Base-by-base conservation (phyloP, 1,140 invertebrate species). In the Lithobius niger region DNA sequence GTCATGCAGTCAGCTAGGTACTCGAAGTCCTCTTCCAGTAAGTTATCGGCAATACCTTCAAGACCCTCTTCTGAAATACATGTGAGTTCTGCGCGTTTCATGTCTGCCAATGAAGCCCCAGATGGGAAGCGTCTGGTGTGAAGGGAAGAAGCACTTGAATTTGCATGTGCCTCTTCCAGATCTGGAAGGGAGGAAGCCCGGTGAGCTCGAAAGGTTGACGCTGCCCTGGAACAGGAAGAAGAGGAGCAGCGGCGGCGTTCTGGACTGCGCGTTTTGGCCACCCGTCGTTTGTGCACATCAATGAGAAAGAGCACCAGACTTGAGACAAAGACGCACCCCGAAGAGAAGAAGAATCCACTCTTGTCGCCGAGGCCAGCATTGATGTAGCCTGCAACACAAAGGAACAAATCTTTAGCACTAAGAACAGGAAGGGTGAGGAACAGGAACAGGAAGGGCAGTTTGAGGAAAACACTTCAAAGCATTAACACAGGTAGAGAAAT, bases 11-110 rank as follows among this genome's bases (percentile, higher is more conserved):
- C 86, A 22, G 59, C 64, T 22, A 82, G 82, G 53, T 84, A 13
- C 2, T 52, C 83, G 60, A 84, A 86, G 61, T 88, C 84, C 61
- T 87, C 84, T 58, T 87, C 84, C 2, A 88, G 72, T 27, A 87
- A 68, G 70, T 88, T 85, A 62, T 88, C 84, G 0, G 84, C 2
- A 75, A 88, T 82, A 64, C 88, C 85, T 1, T 84, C 82, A 25
- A 87, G 83, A 31, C 84, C 84, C 65, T 88, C 86, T 66, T 90
- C 87, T 3, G 84, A 88, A 62, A 90, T 90, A 66, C 86, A 88
- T 1, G 86, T 90, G 40, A 88, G 73, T 67, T 88, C 86, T 0
- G 81, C 81, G 59, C 42, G 52, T 19, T 27, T 40, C 3, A 43
- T 26, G 25, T 59, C 57, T 48, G 3, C 19, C 6, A 45, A 19